Conservation (phyloP, 53 echinoderm and acorn worm genomes). For the Antedon mediterranea region DNA sequence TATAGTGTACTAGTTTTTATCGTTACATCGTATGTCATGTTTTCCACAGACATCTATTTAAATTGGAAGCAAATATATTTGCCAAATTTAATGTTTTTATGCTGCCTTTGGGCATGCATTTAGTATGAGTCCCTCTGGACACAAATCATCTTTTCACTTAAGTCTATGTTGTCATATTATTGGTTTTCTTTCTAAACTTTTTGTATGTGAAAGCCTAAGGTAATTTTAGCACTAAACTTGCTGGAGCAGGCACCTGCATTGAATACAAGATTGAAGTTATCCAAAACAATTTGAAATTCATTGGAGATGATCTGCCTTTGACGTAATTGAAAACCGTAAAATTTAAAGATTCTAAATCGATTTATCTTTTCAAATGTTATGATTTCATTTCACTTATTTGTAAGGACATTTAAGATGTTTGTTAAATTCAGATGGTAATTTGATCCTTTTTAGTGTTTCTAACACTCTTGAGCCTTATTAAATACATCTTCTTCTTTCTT, state of each 20-base stretch:
- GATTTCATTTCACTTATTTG: not conserved
- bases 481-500: too few relatives aligned
- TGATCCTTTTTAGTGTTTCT: not conserved
- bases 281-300: not conserved
- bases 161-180: not conserved
- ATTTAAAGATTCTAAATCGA: not conserved
- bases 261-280: not conserved
- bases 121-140: not conserved
- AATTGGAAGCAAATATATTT: not conserved
- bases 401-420: not conserved
- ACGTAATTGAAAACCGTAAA: not conserved
- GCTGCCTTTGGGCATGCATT: not conserved
- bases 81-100: conserved; percentile 1
- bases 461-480: too few relatives aligned
- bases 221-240: not conserved
- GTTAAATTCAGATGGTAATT: not conserved
- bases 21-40: not conserved
- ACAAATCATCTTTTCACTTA: not conserved
- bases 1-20: not conserved
- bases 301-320: not conserved
- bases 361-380: not conserved
- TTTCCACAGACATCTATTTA: not conserved
- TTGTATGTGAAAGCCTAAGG: not conserved
- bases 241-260: not conserved
- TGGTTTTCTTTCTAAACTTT: not conserved